These are phyloP conservation scores for Zoanthus sansibaricus DNA, from an alignment of 92 coral and sea anemone species.

Conservation along the genomic window DNA sequence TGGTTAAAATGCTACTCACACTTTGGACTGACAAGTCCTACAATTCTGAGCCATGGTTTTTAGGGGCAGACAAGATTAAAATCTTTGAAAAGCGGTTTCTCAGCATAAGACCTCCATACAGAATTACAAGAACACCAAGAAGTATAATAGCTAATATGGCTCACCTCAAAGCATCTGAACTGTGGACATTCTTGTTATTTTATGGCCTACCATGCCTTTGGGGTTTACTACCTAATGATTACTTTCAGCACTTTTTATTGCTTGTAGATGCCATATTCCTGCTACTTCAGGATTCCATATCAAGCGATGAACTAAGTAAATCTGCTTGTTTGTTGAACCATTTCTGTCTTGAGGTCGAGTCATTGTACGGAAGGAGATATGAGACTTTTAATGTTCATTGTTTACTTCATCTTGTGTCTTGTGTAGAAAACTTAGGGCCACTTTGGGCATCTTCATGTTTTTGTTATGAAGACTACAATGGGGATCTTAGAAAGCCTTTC, in stretches of 20 bases:
- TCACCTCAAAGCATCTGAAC: conserved; percentile 56
- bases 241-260: conserved; percentile 55
- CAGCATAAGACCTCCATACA: conserved; percentile 14
- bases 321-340: conserved; percentile 28
- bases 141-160: conserved; percentile 40
- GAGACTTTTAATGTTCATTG: conserved; percentile 56
- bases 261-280: conserved; percentile 50
- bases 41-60: background rate
- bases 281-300: conserved; percentile 46
- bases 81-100: background rate
- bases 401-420: conserved; percentile 49
- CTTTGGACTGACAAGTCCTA: background rate
- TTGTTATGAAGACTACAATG: conserved; percentile 59
- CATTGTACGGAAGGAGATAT: conserved; percentile 46
- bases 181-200: conserved; percentile 50
- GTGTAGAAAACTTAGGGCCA: conserved; percentile 58
- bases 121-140: conserved; percentile 37
- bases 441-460: conserved; percentile 56
- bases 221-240: conserved; percentile 45
- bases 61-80: background rate
- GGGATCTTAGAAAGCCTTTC: conserved; percentile 50
- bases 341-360: conserved; percentile 51
- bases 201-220: conserved; percentile 56
- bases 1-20: background rate
- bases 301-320: conserved; percentile 4